Percentiles rank a stretch among this genome's conserved stretches.
Conservation (phyloP, 2,888 invertebrate species). For the Argyresthia albistria region DNA sequence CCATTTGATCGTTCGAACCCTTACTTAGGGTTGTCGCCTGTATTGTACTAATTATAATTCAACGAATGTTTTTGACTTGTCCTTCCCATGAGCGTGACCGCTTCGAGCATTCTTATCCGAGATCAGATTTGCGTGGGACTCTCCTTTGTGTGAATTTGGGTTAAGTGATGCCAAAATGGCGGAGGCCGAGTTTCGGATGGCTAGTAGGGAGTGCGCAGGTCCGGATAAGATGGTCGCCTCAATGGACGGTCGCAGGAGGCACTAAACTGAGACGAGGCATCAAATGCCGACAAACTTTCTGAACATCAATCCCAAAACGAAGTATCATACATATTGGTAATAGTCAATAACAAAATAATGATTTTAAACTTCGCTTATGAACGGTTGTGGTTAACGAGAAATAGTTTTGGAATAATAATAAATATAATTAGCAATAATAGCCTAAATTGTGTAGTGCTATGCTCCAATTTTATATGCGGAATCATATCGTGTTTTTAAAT, state of each 20-base stretch:
- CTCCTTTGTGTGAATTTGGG: slow-evolving; percentile 28
- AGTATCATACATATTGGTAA: slow-evolving; percentile 54
- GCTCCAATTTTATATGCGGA: slow-evolving; percentile 58
- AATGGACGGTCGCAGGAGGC: slow-evolving; percentile 35
- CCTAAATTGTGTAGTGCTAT: slow-evolving; percentile 41
- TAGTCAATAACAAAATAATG: slow-evolving; percentile 66
- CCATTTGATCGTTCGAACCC: slow-evolving; percentile 6
- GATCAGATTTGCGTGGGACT: slow-evolving; percentile 20
- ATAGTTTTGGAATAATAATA: slow-evolving; percentile 64
- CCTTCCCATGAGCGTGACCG: slow-evolving; percentile 25
- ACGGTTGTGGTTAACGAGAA: slow-evolving; percentile 71
- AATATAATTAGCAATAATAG: slow-evolving; percentile 68
- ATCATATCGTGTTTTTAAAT: slow-evolving; percentile 54
- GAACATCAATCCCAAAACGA: slow-evolving; percentile 14
- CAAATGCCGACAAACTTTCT: slow-evolving; percentile 29
- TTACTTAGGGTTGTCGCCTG: slow-evolving; percentile 20
- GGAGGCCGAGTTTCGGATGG: slow-evolving; percentile 18
- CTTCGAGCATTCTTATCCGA: too few relatives aligned
- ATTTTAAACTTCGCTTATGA: slow-evolving; percentile 71
- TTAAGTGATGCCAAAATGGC: slow-evolving; percentile 64
- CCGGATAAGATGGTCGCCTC: slow-evolving; percentile 44
- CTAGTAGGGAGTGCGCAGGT: slow-evolving; percentile 36
- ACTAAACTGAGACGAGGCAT: slow-evolving; percentile 51
- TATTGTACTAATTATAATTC: slow-evolving; percentile 47
- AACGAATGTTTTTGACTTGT: slow-evolving; percentile 43